Conservation (phyloP, 2,888 invertebrate genomes). For the Poecilobothrus nobilitatus region DNA sequence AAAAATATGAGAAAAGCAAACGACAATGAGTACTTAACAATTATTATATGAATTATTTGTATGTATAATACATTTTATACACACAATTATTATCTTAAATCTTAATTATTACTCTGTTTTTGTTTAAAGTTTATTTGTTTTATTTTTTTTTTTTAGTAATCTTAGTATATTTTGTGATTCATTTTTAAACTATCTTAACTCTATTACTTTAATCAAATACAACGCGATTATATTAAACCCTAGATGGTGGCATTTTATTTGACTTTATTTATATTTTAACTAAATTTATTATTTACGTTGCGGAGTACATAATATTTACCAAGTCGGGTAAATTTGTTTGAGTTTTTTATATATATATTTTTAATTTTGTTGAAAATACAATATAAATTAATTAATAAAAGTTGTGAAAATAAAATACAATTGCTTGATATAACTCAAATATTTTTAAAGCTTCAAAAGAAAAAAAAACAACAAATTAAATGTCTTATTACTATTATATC, state of each 20-base stretch:
- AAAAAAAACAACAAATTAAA: no score
- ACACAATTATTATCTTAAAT: neutral
- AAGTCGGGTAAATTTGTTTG: neutral
- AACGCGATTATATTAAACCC: neutral
- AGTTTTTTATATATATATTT: neutral
- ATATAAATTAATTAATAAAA: no score
- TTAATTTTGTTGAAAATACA: neutral
- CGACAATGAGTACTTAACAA: no score
- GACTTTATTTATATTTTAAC: neutral
- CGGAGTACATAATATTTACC: neutral
- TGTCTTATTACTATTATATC: no score
- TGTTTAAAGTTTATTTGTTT: no score
- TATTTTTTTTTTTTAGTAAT: neutral
- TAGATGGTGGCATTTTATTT: neutral
- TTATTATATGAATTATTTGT: neutral
- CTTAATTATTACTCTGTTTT: neutral
- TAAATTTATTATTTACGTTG: neutral
- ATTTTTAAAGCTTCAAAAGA: no score
- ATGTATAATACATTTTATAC: neutral
- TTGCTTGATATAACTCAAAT: no score
- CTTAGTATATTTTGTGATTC: neutral
- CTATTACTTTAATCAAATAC: neutral
- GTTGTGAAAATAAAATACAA: no score
- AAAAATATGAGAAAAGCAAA: no score
- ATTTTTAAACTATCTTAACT: neutral